Percentiles rank a stretch among this genome's conserved stretches.
Evolutionary conservation across 2,113 vertebrate species (phyloP).

Genomic region (Tautogolabrus adspersus): DNA sequence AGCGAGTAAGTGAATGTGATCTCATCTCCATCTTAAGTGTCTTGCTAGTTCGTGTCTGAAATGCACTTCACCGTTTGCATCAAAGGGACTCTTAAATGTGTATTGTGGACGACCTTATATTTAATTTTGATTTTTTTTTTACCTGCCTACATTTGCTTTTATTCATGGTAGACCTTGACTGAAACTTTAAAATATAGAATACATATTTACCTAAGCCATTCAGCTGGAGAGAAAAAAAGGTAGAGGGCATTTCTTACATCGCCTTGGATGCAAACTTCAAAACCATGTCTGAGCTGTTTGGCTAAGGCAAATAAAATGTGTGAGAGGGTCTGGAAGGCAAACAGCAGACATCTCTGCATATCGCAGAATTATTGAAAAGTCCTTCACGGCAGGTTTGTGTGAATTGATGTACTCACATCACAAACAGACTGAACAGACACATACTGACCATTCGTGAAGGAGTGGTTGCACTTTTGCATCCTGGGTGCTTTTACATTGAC

Average conservation of each 20-base stretch:
- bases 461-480: background rate
- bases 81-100: conserved; percentile 29
- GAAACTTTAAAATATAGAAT: conserved; percentile 1
- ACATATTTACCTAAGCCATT: conserved; percentile 4
- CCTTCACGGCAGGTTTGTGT: background rate
- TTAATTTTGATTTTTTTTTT: conserved; percentile 1
- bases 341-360: background rate
- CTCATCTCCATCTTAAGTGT: background rate
- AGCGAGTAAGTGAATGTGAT: background rate
- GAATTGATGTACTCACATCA: background rate
- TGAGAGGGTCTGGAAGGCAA: background rate
- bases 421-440: background rate
- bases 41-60: background rate
- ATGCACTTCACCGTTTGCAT: conserved; percentile 12
- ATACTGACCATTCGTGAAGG: background rate
- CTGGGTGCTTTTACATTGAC: background rate
- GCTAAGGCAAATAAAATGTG: conserved; percentile 4
- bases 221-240: background rate
- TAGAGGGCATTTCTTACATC: background rate
- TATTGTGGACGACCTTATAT: conserved; percentile 19
- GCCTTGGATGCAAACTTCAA: conserved; percentile 2
- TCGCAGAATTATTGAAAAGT: background rate
- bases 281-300: background rate
- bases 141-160: conserved; percentile 24
- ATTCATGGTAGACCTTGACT: conserved; percentile 13